Base-by-base conservation (phyloP, 2,797 vertebrate genomes). In the Melanogrammus aeglefinus region DNA sequence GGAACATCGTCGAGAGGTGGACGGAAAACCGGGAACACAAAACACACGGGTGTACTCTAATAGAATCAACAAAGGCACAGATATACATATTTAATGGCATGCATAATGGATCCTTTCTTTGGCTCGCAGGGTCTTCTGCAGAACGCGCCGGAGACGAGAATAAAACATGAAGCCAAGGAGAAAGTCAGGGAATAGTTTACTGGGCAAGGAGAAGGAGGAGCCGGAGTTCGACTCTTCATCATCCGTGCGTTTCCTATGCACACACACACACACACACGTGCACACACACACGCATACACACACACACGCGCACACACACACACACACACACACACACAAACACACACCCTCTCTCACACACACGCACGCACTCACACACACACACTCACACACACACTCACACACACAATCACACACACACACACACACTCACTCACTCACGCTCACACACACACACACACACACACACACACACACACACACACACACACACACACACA, bases 41-140 rank as follows among this genome's bases (percentile, higher is more conserved):
- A 84, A 88, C 86, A 88, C 88, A 92, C 89, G 84, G 90, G 82
- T 86, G 87, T 86, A 88, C 78, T 88, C 88, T 86, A 87, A 92
- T 90, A 83, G 84, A 91, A 92, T 87, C 91, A 92, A 93, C 91
- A 92, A 93, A 92, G 90, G 88, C 86, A 89, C 82, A 83, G 88
- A 93, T 91, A 92, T 94, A 84, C 91, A 92, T 93, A 88, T 93
- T 94, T 93, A 92, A 93, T 91, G 78, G 82, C 74, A 92, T 93
- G 88, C 91, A 93, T 93, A 91, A 93, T 93, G 90, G 86, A 93
- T 93, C 27, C 0, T 83, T 93, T 91, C 9, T 47, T 47, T 90
- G 0, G 86, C 92, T 93, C 16, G 82, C 88, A 91, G 91, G 91
- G 90, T 92, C 91, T 86, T 92, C 90, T 91, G 90, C 92, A 86